These are phyloP conservation scores for Diorhabda elongata DNA, from an alignment of 1,140 invertebrate genomes.

Conservation along the genomic window DNA sequence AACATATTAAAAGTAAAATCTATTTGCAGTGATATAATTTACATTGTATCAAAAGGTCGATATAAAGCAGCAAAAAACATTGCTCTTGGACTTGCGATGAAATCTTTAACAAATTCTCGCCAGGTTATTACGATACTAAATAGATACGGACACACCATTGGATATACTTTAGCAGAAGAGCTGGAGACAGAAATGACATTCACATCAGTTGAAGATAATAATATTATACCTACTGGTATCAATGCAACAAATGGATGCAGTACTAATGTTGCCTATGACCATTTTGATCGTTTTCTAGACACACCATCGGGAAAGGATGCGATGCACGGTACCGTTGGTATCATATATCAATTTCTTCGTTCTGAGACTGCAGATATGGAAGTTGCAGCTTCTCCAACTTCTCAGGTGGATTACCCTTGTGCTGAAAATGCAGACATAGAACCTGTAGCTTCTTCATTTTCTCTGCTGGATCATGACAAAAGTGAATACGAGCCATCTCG, in stretches of 20 bases:
- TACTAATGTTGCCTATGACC: conserved; percentile 47
- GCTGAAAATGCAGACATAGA: background rate
- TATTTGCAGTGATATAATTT: conserved; percentile 23
- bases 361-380: too few species aligned
- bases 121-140: conserved; percentile 41
- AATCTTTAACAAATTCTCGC: conserved; percentile 37
- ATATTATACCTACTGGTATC: conserved; percentile 36
- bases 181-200: conserved; percentile 40
- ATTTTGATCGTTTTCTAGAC: conserved; percentile 48
- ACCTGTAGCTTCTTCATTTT: background rate
- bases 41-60: conserved; percentile 32
- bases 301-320: conserved; percentile 47
- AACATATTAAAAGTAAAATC: background rate
- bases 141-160: conserved; percentile 39
- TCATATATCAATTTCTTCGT: too few species aligned
- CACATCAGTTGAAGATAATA: conserved; percentile 17
- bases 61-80: conserved; percentile 38
- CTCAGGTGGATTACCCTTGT: conserved; percentile 8
- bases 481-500: background rate
- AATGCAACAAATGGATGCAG: conserved; percentile 14
- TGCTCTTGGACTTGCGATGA: conserved; percentile 37
- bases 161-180: conserved; percentile 39
- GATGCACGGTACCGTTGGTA: conserved; percentile 44
- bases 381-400: background rate
- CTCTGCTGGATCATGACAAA: background rate